Evolutionary conservation across 1,140 invertebrate genomes (phyloP).

Genomic region (Dendrolimus kikuchii): DNA sequence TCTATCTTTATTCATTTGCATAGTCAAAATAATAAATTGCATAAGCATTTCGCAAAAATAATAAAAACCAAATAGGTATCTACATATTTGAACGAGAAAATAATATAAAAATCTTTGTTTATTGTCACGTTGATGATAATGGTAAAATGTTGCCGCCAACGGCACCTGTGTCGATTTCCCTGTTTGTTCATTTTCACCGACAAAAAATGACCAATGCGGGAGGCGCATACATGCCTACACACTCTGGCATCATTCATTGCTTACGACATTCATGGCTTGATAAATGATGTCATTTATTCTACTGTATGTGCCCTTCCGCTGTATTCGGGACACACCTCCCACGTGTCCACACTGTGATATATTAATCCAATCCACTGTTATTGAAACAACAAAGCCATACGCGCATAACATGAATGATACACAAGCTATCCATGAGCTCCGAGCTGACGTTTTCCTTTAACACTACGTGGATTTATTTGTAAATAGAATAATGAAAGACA

Average conservation of each 20-base stretch:
- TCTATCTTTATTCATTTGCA: too few relatives aligned
- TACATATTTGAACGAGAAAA: too few relatives aligned
- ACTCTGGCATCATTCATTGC: constrained; percentile 5
- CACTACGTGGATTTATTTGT: neutral
- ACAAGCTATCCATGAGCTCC: neutral
- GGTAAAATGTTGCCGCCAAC: neutral
- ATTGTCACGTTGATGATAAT: too few relatives aligned
- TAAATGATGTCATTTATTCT: constrained; percentile 17
- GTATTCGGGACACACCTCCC: neutral
- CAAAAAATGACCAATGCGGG: neutral
- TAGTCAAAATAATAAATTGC: too few relatives aligned
- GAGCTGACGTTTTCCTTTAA: neutral
- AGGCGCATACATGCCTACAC: neutral
- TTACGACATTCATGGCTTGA: constrained; percentile 9
- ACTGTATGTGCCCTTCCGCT: constrained; percentile 5
- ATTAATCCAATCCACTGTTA: constrained; percentile 12
- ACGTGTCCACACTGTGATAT: constrained; percentile 13
- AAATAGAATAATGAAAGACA: neutral
- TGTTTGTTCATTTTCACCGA: constrained; percentile 1
- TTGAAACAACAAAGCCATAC: constrained; percentile 1
- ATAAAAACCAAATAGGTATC: too few relatives aligned
- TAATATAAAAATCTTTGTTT: too few relatives aligned
- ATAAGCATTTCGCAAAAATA: too few relatives aligned
- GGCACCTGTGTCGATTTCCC: neutral
- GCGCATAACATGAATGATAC: neutral